phyloP scores from a whole-genome alignment of 2,797 vertebrate species.

The Hypotaenidia okinawae region DNA sequence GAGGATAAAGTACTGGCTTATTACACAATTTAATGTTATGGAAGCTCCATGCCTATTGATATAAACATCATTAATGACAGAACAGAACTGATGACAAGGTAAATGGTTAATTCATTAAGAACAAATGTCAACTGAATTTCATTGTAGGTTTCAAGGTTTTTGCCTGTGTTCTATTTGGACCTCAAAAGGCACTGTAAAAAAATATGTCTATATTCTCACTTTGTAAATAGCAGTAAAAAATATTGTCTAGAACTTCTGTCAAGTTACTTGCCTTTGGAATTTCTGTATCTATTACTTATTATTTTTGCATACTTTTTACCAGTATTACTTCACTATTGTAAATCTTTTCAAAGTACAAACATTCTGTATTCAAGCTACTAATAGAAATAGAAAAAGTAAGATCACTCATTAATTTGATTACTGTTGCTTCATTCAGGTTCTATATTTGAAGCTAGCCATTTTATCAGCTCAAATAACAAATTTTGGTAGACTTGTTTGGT shows the following conservation, averaged over 20 bases:
- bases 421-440: not conserved
- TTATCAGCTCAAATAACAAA: not conserved
- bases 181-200: not conserved
- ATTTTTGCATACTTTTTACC: not conserved
- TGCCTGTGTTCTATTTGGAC: not conserved
- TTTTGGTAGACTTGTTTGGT: not conserved
- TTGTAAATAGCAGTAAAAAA: not conserved
- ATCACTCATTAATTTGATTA: not conserved
- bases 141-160: not conserved
- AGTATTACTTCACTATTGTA: not conserved
- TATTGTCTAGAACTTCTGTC: not conserved
- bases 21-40: not conserved
- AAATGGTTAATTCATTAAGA: constrained; percentile 9
- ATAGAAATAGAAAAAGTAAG: not conserved
- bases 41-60: not conserved
- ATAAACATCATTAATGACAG: not conserved
- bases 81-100: not conserved
- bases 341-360: not conserved
- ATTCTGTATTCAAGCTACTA: not conserved
- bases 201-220: not conserved
- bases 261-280: not conserved
- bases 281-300: not conserved
- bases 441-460: not conserved
- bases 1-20: not conserved
- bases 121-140: constrained; percentile 34